Base-by-base conservation (phyloP, 2,113 vertebrate species). In the Pseudopodoces humilis region DNA sequence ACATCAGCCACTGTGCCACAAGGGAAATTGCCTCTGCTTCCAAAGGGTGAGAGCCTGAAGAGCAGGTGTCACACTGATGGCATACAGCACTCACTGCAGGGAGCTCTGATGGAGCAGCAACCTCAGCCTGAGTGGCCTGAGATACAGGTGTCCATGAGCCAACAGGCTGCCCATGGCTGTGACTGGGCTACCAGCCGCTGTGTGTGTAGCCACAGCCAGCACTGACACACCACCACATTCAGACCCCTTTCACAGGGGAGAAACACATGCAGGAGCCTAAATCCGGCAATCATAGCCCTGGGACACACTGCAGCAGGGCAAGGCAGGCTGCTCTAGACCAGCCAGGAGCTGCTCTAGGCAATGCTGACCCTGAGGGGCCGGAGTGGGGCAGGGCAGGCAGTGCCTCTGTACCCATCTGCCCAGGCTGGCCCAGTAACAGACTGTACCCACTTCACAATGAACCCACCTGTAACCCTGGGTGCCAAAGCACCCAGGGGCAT, bases 11-110 rank as follows among this genome's bases (percentile, higher is more conserved):
- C 72, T 8, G 21, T 12, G 68, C 59, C 0, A 0, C 63, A 39
- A 33, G 59, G 53, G 68, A 72, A 41, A 65, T 22, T 6, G 11
- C 22, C 39, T 35, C 84, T 18, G 39, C 47, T 76, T 65, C 76
- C 59, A 10, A 13, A 49, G 6, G 12, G 18, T 0, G 3, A 78
- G 50, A 52, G n/a, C 55, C 65, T 56, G 41, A 56, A 65, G 47
- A 47, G 19, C 13, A 1, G 0, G 1, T 33, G 33, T n/a, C 49
- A 41, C 53, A 11, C 10, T 3, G 8, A 37, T 1, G 31, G 21
- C 43, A 90, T 63, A 33, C 15, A 31, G 71, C 58, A 43, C 10
- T 3, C 77, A 52, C 33, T 8, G 5, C 56, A 76, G 20, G 39
- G 28, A 86, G 64, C 56, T 50, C 41, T 88, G 37, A 63, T 53